A percentile compares a stretch with the other conserved stretches of the same genome.
Conservation (phyloP, 2,797 vertebrate genomes). For the Euthynnus affinis region DNA sequence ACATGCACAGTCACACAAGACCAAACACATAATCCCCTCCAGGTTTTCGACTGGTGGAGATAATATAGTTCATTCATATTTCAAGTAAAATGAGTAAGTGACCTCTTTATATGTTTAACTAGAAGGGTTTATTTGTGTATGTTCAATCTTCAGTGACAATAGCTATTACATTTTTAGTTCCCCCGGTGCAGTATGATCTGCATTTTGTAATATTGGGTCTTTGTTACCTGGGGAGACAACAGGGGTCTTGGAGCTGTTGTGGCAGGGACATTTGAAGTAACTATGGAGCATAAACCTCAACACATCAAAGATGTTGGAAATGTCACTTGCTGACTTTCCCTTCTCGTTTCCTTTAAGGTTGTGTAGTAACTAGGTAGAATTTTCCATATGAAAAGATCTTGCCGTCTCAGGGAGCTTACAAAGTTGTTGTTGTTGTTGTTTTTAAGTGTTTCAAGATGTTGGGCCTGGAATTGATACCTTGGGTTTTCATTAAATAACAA, state of each 20-base stretch:
- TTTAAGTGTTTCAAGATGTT: not conserved
- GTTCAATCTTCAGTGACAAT: not conserved
- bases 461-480: not conserved
- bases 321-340: not conserved
- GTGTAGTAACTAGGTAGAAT: not conserved
- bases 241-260: not conserved
- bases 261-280: not conserved
- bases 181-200: slow-evolving; percentile 4
- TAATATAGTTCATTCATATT: not conserved
- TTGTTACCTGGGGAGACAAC: not conserved
- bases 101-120: slow-evolving; percentile 29
- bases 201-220: slow-evolving; percentile 32
- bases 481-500: not conserved
- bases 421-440: not conserved
- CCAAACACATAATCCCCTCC: no score
- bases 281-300: not conserved
- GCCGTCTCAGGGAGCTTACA: not conserved
- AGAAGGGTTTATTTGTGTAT: slow-evolving; percentile 7
- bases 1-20: no score
- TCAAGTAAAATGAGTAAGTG: slow-evolving; percentile 17
- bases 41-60: no score
- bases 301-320: not conserved
- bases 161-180: slow-evolving; percentile 10
- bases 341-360: not conserved
- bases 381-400: not conserved